Evolutionary conservation across 2,888 invertebrate genomes (phyloP), one percentile per base, ranked within the genome.

Genomic region (Drosophila incognita): DNA sequence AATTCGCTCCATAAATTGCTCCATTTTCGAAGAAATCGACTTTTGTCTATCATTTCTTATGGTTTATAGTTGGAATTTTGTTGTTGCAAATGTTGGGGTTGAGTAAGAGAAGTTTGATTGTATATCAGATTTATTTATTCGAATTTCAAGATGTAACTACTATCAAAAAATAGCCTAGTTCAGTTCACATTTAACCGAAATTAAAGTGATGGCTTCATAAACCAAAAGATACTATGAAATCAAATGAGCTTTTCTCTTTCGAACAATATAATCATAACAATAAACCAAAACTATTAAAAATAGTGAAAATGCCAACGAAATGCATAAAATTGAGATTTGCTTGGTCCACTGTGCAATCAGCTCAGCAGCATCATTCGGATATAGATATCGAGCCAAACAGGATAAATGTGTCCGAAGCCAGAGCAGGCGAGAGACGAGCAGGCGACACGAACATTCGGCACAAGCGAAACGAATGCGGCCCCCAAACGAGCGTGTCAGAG

Each of bases 381-480:
- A 69, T 64, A 65, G 60, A 66, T 59, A 64, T 67, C 49, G 63
- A 66, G 60, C 64, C 63, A 60, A 70, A 82, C 83, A 73, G 89
- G 81, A 88, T 86, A 79, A 69, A 61, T 76, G 70, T 52, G 48
- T n/a, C 67, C 87, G 83, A 88, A 68, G 73, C 64, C 67, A 42
- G 65, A 68, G 51, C 54, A 69, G 75, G 78, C 89, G 89, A 83
- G 38, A 29, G n/a, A 52, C 65, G 54, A 54, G 27, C 27, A 27
- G 18, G 35, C 69, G 79, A 72, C 46, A 64, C 71, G 76, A 78
- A 67, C 54, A 61, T 46, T 56, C 8, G 8, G 15, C 24, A 8
- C 46, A 24, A 24, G 24, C 46, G 46, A 46, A 24, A 46, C 24
- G 46, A 46, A 15, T 24, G 46, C 46, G 21, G 27, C 46, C 24